phyloP scores from a whole-genome alignment of 2,113 vertebrate species.

The Todiramphus saurophagus region DNA sequence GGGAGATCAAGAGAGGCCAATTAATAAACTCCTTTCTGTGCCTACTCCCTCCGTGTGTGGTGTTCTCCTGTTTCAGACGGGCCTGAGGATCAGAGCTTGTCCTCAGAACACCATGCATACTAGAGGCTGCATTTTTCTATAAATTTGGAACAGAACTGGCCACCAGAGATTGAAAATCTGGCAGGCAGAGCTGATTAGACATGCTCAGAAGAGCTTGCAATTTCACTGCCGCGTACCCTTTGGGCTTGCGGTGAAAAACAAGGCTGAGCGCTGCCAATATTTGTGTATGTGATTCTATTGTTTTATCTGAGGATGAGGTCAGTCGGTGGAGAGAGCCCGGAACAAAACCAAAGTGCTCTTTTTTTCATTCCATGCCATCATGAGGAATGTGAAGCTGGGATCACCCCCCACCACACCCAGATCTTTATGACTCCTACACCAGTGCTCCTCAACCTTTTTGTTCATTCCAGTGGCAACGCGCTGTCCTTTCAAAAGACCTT shows the following conservation, averaged over 20 bases:
- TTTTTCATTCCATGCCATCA: neutral
- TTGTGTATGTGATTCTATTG: neutral
- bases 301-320: constrained; percentile 2
- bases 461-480: neutral
- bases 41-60: neutral
- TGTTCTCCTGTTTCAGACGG: neutral
- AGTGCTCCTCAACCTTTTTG: neutral
- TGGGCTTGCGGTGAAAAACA: constrained; percentile 12
- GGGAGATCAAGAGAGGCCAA: neutral
- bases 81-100: neutral
- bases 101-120: neutral
- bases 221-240: constrained; percentile 16
- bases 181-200: constrained; percentile 30
- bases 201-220: constrained; percentile 39
- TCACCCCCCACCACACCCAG: neutral
- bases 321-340: neutral
- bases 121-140: neutral
- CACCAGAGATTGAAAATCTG: neutral
- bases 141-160: neutral
- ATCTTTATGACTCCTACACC: neutral
- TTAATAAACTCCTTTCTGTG: neutral
- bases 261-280: neutral
- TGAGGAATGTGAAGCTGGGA: neutral
- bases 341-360: neutral
- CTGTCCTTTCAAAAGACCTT: neutral